Evolutionary conservation across 1,140 invertebrate species (phyloP), one percentile per base, ranked within the genome.

Genomic region (Helicoverpa armigera): DNA sequence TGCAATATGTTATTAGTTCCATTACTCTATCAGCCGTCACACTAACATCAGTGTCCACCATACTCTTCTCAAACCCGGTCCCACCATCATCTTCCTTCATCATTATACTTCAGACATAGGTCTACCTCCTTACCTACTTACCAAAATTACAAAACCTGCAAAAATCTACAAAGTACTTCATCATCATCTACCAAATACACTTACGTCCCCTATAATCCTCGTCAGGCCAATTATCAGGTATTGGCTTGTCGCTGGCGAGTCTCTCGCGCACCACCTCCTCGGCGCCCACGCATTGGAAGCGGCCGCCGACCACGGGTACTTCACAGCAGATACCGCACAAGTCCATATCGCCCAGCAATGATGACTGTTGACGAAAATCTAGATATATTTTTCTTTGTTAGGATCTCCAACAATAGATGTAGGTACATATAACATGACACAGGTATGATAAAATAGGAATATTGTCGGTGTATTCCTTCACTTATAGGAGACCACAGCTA

Each of bases 241-340:
- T 79, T 3, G 12, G 2, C 0, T 67, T 18, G 12, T 60, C 65
- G 0, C 23, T 65, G 7, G 73, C 74, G 18, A 90, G 69, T 0
- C 80, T 43, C 12, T 81, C 80, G 7, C 53, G 61, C 1, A 90
- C 90, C 0, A 91, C 91, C 7, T 85, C 53, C 63, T 92, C 91
- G 0, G 87, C 91, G 13, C 86, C 84, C n/a, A 93, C 84, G 72
- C 91, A 93, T 13, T 56, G 58, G 0, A 69, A 74, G 29, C 43
- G 14, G 12, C 82, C 77, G 5, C 12, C 54, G 2, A 69, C 48
- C 7, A 14, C 31, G 0, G 76, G 60, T 13, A 92, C 10, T 58
- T 82, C 61, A 77, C 92, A 94, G 82, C 92, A 94, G 3, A 89
- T 77, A 7, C 90, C 90, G 58, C 92, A 94, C 79, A 77, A 88